These are phyloP conservation scores for Ophraella communa DNA, from an alignment of 2,888 invertebrate genomes.

Conservation along the genomic window DNA sequence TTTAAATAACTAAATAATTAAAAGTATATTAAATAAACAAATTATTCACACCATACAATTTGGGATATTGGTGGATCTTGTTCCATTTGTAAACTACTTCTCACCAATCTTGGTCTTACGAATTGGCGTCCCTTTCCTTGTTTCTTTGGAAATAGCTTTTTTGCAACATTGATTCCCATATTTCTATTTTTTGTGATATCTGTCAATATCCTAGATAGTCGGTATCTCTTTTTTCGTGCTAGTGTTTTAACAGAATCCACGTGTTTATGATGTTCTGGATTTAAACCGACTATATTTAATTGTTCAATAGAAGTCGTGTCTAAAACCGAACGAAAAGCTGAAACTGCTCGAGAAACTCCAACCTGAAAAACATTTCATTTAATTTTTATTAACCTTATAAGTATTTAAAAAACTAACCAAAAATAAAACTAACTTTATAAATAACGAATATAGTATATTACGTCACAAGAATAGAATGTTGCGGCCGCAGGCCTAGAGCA, in stretches of 20 bases:
- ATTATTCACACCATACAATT: neutral
- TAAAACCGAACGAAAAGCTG: constrained; percentile 72
- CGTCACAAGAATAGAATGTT: too few relatives aligned
- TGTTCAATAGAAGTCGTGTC: constrained; percentile 53
- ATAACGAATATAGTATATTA: too few relatives aligned
- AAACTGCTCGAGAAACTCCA: constrained; percentile 77
- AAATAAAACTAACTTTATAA: too few relatives aligned
- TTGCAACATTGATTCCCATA: constrained; percentile 53
- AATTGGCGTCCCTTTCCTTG: neutral
- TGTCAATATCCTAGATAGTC: constrained; percentile 52
- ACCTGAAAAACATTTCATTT: too few relatives aligned
- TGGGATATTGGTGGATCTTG: neutral
- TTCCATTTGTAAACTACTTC: neutral
- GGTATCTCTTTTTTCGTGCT: constrained; percentile 48
- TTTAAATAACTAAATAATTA: too few relatives aligned
- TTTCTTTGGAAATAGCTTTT: constrained; percentile 49
- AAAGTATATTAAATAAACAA: too few relatives aligned
- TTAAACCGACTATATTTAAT: constrained; percentile 66
- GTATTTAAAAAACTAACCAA: too few relatives aligned
- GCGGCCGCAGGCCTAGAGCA: too few relatives aligned
- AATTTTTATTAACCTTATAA: too few relatives aligned
- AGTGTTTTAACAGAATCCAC: constrained; percentile 59
- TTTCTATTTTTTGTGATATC: constrained; percentile 54
- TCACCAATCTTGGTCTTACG: neutral
- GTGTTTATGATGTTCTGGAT: constrained; percentile 70